A percentile compares a stretch with the other conserved stretches of the same genome.
Evolutionary conservation across 2,797 vertebrate species (phyloP).

Genomic region (Chloroceryle amazona): DNA sequence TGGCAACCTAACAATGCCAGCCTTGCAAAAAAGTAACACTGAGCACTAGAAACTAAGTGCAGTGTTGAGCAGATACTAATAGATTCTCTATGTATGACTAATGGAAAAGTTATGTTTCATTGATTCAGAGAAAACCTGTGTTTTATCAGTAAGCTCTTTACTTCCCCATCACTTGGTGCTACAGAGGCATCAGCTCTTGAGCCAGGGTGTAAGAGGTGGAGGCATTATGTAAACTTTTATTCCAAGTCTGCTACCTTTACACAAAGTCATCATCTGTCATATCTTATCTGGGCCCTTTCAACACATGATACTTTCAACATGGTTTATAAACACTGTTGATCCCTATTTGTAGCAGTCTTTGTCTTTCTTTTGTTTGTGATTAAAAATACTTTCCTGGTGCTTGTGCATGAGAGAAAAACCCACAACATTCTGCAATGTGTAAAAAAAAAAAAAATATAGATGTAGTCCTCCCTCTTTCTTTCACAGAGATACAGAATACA

Average conservation of each 20-base stretch:
- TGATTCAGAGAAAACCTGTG: not conserved
- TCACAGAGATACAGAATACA: not conserved
- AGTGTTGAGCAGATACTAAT: not conserved
- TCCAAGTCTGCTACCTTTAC: not conserved
- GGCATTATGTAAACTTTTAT: accelerated
- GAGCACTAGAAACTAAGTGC: not conserved
- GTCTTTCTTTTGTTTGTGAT: not conserved
- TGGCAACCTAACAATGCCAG: not conserved
- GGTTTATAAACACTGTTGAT: not conserved
- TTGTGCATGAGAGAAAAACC: not conserved
- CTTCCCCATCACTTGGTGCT: not conserved
- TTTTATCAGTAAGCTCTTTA: not conserved
- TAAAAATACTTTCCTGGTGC: not conserved
- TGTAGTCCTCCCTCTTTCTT: not conserved
- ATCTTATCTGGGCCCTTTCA: not conserved
- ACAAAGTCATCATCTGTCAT: not conserved
- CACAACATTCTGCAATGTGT: not conserved
- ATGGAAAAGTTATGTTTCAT: not conserved
- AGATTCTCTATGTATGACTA: not conserved
- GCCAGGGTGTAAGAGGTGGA: not conserved
- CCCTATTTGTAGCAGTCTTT: not conserved
- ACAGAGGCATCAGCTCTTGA: not conserved
- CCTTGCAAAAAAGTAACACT: not conserved
- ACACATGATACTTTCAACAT: not conserved
- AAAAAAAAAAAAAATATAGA: not conserved